phyloP scores from a whole-genome alignment of 2,113 vertebrate species.

The Archilochus colubris region DNA sequence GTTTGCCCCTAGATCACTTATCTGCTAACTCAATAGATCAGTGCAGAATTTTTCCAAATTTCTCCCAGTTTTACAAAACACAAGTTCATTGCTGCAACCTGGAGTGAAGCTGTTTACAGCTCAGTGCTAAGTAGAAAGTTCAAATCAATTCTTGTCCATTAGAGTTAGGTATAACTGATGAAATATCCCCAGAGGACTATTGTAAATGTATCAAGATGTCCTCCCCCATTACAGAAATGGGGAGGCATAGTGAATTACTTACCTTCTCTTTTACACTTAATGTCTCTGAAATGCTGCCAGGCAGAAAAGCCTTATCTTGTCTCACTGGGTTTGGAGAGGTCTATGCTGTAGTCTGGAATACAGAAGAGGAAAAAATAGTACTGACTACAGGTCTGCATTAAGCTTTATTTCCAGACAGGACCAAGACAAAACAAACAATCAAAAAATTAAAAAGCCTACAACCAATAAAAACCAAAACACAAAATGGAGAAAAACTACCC shows the following conservation, averaged over 20 bases:
- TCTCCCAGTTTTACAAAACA: conserved; percentile 81
- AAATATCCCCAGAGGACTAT: conserved; percentile 83
- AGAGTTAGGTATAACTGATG: conserved; percentile 87
- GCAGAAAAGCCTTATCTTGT: conserved; percentile 77
- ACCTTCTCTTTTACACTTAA: conserved; percentile 84
- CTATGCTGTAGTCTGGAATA: conserved; percentile 58
- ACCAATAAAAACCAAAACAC: too few species aligned
- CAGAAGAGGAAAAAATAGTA: neutral
- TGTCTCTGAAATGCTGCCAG: conserved; percentile 80
- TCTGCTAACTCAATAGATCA: conserved; percentile 61
- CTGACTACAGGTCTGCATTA: neutral
- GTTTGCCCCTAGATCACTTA: conserved; percentile 61
- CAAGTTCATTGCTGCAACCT: conserved; percentile 70
- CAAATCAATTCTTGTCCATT: conserved; percentile 89
- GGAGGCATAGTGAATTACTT: conserved; percentile 82
- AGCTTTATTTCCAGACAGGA: neutral
- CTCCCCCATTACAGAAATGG: conserved; percentile 83
- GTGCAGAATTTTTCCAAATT: conserved; percentile 75
- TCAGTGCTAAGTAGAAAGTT: conserved; percentile 84
- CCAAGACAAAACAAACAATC: neutral
- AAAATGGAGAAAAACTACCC: neutral
- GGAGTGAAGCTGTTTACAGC: conserved; percentile 82
- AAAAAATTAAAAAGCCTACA: neutral
- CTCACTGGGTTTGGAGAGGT: conserved; percentile 70
- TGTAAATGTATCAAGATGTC: conserved; percentile 85